These are phyloP conservation scores for Colossoma macropomum DNA, from an alignment of 2,113 vertebrate genomes.

Conservation along the genomic window DNA sequence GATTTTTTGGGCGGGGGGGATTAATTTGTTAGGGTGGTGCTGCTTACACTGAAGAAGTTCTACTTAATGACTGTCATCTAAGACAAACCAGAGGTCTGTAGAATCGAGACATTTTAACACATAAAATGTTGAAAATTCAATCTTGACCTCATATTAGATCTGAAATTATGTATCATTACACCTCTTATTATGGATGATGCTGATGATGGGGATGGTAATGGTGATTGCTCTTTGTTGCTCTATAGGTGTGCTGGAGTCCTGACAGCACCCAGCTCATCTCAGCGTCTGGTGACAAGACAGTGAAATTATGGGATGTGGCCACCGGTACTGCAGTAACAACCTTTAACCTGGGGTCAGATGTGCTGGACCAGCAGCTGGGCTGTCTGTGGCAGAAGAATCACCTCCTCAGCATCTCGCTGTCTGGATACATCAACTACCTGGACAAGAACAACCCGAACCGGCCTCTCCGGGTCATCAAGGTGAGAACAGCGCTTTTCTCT, in stretches of 20 bases:
- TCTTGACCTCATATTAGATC: too few species aligned
- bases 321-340: constrained; percentile 84
- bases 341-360: constrained; percentile 87
- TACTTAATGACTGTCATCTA: too few species aligned
- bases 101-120: too few species aligned
- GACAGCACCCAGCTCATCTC: constrained; percentile 92
- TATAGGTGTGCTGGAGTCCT: constrained; percentile 87
- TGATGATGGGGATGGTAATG: too few species aligned
- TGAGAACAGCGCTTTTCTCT: constrained; percentile 65
- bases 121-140: too few species aligned
- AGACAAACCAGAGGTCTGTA: too few species aligned
- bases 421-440: constrained; percentile 97
- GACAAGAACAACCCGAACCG: constrained; percentile 94
- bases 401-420: constrained; percentile 89
- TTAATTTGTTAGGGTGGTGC: too few species aligned
- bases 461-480: constrained; percentile 90
- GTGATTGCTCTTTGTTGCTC: background rate
- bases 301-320: constrained; percentile 93
- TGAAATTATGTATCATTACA: too few species aligned
- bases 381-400: constrained; percentile 95
- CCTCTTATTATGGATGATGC: too few species aligned
- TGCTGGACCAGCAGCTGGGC: constrained; percentile 94
- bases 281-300: constrained; percentile 95
- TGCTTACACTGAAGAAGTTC: too few species aligned
- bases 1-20: too few species aligned